Base-by-base conservation (phyloP, 2,797 vertebrate genomes). In the Galaxias olidus region DNA sequence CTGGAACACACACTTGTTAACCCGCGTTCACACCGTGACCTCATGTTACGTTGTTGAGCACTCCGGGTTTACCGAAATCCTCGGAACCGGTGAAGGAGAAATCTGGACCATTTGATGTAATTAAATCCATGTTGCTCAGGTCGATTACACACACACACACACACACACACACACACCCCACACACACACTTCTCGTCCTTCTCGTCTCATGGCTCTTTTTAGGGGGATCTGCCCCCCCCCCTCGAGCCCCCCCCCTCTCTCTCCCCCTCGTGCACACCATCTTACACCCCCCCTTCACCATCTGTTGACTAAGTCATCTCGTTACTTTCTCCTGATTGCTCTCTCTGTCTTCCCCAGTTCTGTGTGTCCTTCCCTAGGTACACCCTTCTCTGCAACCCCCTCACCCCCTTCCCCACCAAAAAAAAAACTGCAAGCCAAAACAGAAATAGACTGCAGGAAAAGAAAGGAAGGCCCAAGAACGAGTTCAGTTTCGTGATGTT, bases 251-350 rank as follows among this genome's bases (percentile, higher is more conserved):
- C 46, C 58, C 50, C 65, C 60, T 20, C 56, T 56, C 68, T 14
- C 53, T 17, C 14, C 19, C 52, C 45, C 12, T 9, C 6, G 52
- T 15, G 30, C 63, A 40, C 44, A 41, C 55, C 64, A 43, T 59
- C 68, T n/a, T n/a, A 64, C 17, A 61, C 69, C 45, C 20, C 65
- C 53, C 43, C 63, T 42, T 48, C 20, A 49, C 87, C 86, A 87
- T 90, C 85, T 87, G 90, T 81, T 88, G 73, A 80, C 83, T 17
- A 56, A 81, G 77, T 87, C 69, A 65, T 81, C 79, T 77, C 73
- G 66, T 77, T 73, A 74, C 78, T 82, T 80, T 86, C 79, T 79
- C 73, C 60, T 70, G 66, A 76, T 78, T 74, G 70, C 74, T 81
- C 79, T 64, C 68, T 15, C 43, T 4, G 56, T 63, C 66, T 78